These are phyloP conservation scores for Troides aeacus DNA, from an alignment of 2,888 invertebrate genomes.

Conservation along the genomic window DNA sequence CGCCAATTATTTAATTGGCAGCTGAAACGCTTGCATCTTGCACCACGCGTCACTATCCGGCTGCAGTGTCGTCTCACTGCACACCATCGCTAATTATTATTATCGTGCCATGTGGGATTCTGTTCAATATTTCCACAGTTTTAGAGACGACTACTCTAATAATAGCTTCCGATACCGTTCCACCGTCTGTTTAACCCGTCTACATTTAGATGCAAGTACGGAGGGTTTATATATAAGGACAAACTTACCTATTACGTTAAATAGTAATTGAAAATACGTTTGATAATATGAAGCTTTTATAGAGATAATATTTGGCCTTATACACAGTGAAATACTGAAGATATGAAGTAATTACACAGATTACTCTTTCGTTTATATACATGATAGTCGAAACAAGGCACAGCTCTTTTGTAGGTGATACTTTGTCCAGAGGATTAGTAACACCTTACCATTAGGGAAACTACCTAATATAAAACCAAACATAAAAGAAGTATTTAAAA, in stretches of 20 bases:
- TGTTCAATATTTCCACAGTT: conserved; percentile 36
- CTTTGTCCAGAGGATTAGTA: too few species aligned
- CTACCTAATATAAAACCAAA: too few species aligned
- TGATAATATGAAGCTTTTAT: background rate
- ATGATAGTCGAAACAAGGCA: too few species aligned
- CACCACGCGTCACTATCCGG: conserved; percentile 31
- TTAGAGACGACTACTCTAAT: conserved; percentile 27
- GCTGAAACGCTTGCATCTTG: conserved; percentile 28
- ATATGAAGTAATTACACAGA: too few species aligned
- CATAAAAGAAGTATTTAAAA: too few species aligned
- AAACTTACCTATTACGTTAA: background rate
- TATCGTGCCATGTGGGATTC: conserved; percentile 40
- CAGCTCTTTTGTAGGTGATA: too few species aligned
- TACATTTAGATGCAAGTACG: conserved; percentile 15
- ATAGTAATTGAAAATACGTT: background rate
- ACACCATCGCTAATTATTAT: conserved; percentile 44
- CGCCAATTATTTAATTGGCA: background rate
- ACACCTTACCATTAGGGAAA: too few species aligned
- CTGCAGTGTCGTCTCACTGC: conserved; percentile 37
- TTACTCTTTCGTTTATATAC: too few species aligned
- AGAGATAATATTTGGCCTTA: too few species aligned
- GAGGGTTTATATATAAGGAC: conserved; percentile 3
- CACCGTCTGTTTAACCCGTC: conserved; percentile 15
- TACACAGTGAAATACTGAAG: too few species aligned
- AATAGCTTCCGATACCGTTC: conserved; percentile 16